Base-by-base conservation (phyloP, 2,888 invertebrate species). In the Pseudococcus jackbeardsleyi region DNA sequence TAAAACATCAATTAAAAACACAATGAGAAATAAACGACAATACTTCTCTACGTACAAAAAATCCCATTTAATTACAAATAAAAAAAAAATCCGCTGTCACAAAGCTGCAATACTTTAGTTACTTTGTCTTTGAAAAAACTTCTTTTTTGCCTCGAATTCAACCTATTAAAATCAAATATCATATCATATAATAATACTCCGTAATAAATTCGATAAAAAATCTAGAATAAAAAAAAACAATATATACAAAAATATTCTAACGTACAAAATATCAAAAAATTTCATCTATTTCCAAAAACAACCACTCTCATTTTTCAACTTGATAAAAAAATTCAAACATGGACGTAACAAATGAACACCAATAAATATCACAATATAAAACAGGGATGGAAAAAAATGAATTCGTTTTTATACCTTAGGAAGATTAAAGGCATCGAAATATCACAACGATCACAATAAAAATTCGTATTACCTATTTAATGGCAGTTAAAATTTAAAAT, bases 361-460 rank as follows among this genome's bases (percentile, higher is more conserved):
- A 33, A 19, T 46, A 64, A 79, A 82, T 82, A 82, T 82, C 79
- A 82, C 79, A 82, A 77, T 42, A 77, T 77, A 26, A 17, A 77
- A 72, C 46, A 46, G 46, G 11, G 8, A 22, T 64, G 22, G n/a
- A n/a, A 64, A 64, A 64, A 46, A 82, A 82, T 46, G 46, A 82
- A 82, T 46, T 46, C 19, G 5, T 72, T 72, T 72, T 72, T 68
- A 39, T 46, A 82, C 79, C 26, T 46, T 46, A 19, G 19, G 11
- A 72, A 72, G 19, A 33, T 33, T 11, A 46, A 82, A 46, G 46
- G 46, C 46, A 82, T n/a, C 46, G 33, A 46, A 82, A n/a, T 79
- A 82, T 82, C 79, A 82, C 77, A 77, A 39, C 15, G n/a, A 33
- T 77, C 33, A 42, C 39, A 82, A 19, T 11, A 46, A 46, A 46